Percentiles rank a stretch among this genome's conserved stretches.
Conservation (phyloP, 2,888 invertebrate genomes). For the Augiades crinisus region DNA sequence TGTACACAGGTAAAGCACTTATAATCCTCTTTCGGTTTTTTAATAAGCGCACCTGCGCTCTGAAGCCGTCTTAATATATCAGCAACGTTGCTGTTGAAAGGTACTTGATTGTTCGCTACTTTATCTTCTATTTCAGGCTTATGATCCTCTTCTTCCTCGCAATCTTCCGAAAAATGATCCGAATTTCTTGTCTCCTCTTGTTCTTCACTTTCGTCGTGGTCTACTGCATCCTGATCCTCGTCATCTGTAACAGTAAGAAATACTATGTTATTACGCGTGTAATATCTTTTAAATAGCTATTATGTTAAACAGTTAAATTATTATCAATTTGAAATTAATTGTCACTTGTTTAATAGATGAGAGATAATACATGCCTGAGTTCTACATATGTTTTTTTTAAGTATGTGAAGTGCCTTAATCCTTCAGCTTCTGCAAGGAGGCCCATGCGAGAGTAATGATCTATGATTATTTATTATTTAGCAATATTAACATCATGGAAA, state of each 20-base stretch:
- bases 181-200: not conserved
- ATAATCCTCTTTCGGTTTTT: conserved; percentile 62
- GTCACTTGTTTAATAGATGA: no score
- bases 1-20: conserved; percentile 77
- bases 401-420: no score
- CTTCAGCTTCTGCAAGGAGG: no score
- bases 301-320: no score
- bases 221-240: conserved; percentile 48
- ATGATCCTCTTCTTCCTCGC: conserved; percentile 32
- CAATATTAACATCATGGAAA: no score
- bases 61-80: conserved; percentile 60
- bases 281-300: no score
- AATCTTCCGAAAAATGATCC: conserved; percentile 17
- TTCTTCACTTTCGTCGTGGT: conserved; percentile 26
- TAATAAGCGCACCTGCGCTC: conserved; percentile 59
- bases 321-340: no score
- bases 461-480: no score
- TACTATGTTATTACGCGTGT: not conserved
- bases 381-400: no score
- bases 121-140: conserved; percentile 36
- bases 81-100: conserved; percentile 50
- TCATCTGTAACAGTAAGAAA: conserved; percentile 40
- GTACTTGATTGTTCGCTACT: conserved; percentile 26
- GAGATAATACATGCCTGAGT: no score
- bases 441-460: no score